Evolutionary conservation across 2,113 vertebrate genomes (phyloP).

Genomic region (Zosterops lateralis): DNA sequence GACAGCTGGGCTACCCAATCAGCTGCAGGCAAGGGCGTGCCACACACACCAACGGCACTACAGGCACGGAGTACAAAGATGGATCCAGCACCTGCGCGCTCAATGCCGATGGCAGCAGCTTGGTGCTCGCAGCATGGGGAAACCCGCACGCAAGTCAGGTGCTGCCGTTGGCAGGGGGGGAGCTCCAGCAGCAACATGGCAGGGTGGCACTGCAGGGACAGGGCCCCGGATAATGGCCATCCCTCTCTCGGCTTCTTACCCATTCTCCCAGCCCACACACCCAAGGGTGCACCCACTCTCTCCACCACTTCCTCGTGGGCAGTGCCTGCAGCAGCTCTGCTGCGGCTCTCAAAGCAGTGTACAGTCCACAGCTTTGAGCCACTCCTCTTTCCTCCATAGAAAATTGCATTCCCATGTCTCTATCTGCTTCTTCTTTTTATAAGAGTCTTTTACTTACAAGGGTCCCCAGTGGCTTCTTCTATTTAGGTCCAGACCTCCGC

Average conservation of each 20-base stretch:
- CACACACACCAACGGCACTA: accelerated
- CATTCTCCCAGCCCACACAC: accelerated
- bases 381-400: neutral
- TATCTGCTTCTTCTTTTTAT: neutral
- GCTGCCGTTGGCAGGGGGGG: accelerated
- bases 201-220: neutral
- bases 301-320: no score
- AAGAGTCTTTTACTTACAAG: neutral
- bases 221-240: no score
- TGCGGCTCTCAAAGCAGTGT: accelerated
- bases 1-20: no score
- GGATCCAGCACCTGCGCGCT: accelerated
- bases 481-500: neutral
- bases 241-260: neutral
- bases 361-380: neutral
- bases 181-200: accelerated
- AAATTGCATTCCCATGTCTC: neutral
- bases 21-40: neutral
- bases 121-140: neutral
- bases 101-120: neutral
- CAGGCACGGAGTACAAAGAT: accelerated
- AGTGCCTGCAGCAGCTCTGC: accelerated
- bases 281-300: neutral
- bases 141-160: accelerated
- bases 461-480: neutral